Base-by-base conservation (phyloP, 64 coral and sea anemone species). In the Montipora sp. region DNA sequence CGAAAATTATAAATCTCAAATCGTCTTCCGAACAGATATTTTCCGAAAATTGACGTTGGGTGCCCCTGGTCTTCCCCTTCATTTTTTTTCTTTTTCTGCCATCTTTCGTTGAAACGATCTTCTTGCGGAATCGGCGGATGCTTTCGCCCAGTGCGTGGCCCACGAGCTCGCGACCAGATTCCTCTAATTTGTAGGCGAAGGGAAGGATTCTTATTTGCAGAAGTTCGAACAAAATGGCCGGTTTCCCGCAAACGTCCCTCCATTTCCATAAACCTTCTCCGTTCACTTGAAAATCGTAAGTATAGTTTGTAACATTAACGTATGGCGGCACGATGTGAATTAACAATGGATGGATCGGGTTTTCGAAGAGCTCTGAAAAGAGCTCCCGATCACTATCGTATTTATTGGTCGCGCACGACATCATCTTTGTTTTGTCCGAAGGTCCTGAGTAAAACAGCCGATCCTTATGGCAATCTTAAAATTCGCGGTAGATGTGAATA, bases 331-430 rank as follows among this genome's bases (percentile, higher is more conserved):
- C 82, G 14, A 72, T 68, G 16, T 86, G 8, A 86, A 86, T 10
- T 61, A 16, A 43, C 16, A 88, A 50, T 15, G 85, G 85, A 88
- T 77, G 13, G 44, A 88, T 59, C 85, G 50, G 48, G 20, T 72
- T 88, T 21, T 88, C 71, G 16, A 88, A 75, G 85, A 88, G 85
- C 59, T 76, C 85, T 88, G 85, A 77, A 4, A 68, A 68, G 65
- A 16, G 65, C 65, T 68, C 13, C 65, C 19, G 65, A 68, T 68
- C 0, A 68, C 65, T 21, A 16, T 16, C 65, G 19, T 68, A 2
- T 36, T 36, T 36, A 36, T 36, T 36, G 36, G 2, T 36, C 36
- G 1, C 36, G 36, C 36, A 36, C 36, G 36, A 36, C 36, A 2
- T 36, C 36, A 36, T 36, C 36, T 36, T 36, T 36, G 36, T 36